Conservation (phyloP, 23 tunicate species). For the Pegea sp. region DNA sequence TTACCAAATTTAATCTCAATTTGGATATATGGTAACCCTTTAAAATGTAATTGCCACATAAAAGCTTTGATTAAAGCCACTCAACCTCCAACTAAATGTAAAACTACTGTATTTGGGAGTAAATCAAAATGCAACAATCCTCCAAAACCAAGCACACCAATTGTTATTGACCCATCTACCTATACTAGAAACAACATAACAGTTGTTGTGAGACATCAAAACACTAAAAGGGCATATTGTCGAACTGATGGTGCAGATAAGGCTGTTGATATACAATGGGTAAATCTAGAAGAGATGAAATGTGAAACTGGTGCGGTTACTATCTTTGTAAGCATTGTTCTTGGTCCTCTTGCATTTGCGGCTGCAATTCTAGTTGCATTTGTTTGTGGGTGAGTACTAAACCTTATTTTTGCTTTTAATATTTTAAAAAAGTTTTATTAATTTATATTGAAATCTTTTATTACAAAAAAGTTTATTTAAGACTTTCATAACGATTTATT, state of each 20-base stretch:
- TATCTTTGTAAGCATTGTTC: neutral
- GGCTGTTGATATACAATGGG: neutral
- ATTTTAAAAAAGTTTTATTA: no score
- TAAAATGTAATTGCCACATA: neutral
- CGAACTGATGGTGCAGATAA: no score
- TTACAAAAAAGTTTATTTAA: no score
- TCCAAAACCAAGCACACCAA: neutral
- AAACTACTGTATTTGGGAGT: neutral
- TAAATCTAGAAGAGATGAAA: neutral
- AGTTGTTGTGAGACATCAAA: neutral
- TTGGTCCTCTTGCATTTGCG: slow-evolving; percentile 1
- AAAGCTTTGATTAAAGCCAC: neutral
- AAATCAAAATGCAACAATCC: neutral
- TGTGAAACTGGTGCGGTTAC: neutral
- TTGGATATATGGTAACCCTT: neutral
- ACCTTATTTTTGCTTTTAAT: no score
- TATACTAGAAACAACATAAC: neutral
- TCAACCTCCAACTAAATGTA: neutral
- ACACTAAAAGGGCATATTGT: neutral
- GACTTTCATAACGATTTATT: no score
- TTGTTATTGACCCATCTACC: neutral
- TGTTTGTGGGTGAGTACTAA: neutral
- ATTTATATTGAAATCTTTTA: no score
- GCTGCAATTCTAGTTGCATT: slow-evolving; percentile 1
- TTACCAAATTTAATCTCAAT: neutral